Base-by-base conservation (phyloP, 1,140 invertebrate species). In the Tetranychus urticae region DNA sequence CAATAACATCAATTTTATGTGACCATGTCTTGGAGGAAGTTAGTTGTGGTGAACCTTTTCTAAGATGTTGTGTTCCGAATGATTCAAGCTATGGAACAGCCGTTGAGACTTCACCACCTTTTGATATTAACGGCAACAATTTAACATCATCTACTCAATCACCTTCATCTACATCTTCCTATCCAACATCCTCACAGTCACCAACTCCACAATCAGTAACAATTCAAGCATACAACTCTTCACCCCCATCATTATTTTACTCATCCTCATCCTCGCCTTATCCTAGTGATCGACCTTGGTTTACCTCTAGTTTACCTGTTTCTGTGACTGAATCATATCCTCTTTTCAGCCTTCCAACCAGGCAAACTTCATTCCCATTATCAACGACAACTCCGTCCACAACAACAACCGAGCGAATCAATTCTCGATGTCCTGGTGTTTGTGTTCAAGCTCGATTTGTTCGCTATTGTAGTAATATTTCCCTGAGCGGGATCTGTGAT, bases 151-250 rank as follows among this genome's bases (percentile, higher is more conserved):
- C 46, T 3, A 58, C 48, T 23, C 23, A 50, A 63, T 48, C 39
- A 1, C 2, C 23, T 10, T 46, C 48, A 14, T 34, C 50, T 33
- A n/a, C 54, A 34, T 42, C 42, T n/a, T 12, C 35, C 23, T 37
- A 31, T 35, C 14, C 37, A 57, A 36, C 50, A 56, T 36, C 55
- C 13, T 58, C 23, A 33, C 6, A 7, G 1, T 48, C 23, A 13
- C 23, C 46, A 31, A 14, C 48, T 10, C 62, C 33, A 31, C 13
- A 46, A n/a, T n/a, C 46, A 48, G 10, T 3, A 37, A 12, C 13
- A 62, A 33, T 48, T 8, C 62, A 60, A 34, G 1, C 35, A n/a
- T 14, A 77, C 75, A 5, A 73, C 88, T 0, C 65, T 35, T 31
- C 64, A 10, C 35, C 39, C 8, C 5, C 50, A 47, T 10, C 60